A percentile compares a stretch with the other conserved stretches of the same genome.
Evolutionary conservation across 2,888 invertebrate genomes (phyloP).

Genomic region (Gortyna flavago): DNA sequence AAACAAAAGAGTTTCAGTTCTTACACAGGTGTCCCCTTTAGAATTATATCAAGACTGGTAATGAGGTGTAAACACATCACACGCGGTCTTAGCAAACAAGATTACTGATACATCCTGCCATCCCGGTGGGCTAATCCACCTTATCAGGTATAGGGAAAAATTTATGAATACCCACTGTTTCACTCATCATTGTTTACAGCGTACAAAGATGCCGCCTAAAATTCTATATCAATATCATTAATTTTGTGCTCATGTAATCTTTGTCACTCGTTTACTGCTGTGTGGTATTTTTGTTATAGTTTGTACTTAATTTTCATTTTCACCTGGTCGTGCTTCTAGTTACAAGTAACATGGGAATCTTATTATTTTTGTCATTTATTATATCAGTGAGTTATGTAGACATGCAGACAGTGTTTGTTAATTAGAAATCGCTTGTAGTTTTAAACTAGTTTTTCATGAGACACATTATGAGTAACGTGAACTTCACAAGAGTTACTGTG

Average conservation of each 20-base stretch:
- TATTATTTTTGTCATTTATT: slow-evolving; percentile 28
- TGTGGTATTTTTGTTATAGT: slow-evolving; percentile 39
- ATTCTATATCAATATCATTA: slow-evolving; percentile 59
- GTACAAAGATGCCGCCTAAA: slow-evolving; percentile 77
- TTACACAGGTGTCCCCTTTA: slow-evolving; percentile 64
- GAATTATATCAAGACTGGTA: slow-evolving; percentile 70
- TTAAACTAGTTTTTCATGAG: neutral
- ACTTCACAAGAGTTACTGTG: slow-evolving; percentile 13
- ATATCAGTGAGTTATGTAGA: slow-evolving; percentile 15
- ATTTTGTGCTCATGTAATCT: slow-evolving; percentile 59
- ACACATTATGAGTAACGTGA: slow-evolving; percentile 21
- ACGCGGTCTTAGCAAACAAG: slow-evolving; percentile 79
- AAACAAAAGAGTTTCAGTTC: slow-evolving; percentile 61
- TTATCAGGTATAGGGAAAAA: slow-evolving; percentile 84
- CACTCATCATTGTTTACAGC: slow-evolving; percentile 73
- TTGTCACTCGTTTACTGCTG: slow-evolving; percentile 34
- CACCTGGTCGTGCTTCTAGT: slow-evolving; percentile 6
- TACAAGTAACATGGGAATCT: slow-evolving; percentile 23
- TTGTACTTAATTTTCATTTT: slow-evolving; percentile 39
- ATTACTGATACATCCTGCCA: slow-evolving; percentile 88
- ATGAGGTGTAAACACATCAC: slow-evolving; percentile 77
- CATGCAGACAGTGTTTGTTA: neutral
- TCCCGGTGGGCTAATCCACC: slow-evolving; percentile 87
- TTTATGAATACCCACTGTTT: slow-evolving; percentile 83
- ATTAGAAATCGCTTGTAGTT: slow-evolving; percentile 18